phyloP scores from a whole-genome alignment of 2,113 vertebrate genomes.

The Grantiella picta region DNA sequence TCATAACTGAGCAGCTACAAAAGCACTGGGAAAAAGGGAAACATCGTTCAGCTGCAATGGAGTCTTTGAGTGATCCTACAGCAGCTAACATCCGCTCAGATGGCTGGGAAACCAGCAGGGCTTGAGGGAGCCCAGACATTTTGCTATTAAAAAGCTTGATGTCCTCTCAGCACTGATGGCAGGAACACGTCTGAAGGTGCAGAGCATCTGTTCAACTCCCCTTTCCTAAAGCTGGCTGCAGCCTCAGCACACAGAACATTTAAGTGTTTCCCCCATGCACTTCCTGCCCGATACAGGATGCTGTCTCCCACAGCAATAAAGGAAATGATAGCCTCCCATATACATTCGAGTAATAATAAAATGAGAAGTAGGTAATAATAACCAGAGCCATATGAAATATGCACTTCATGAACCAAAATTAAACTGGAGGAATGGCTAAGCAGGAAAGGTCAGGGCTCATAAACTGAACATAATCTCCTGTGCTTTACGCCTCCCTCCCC shows the following conservation, averaged over 20 bases:
- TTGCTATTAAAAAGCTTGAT: not conserved
- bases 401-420: slow-evolving; percentile 65
- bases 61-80: not conserved
- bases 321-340: slow-evolving; percentile 57
- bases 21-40: not conserved
- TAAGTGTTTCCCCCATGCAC: not conserved
- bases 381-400: slow-evolving; percentile 68
- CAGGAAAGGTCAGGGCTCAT: slow-evolving; percentile 71
- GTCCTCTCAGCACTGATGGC: not conserved
- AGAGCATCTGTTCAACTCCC: not conserved
- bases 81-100: slow-evolving; percentile 1
- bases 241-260: not conserved
- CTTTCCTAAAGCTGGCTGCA: not conserved
- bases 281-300: slow-evolving; percentile 58
- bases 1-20: not conserved
- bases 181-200: not conserved
- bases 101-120: not conserved
- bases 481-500: slow-evolving; percentile 49
- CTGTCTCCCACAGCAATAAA: slow-evolving; percentile 56
- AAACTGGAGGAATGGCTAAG: slow-evolving; percentile 67
- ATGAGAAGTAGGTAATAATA: slow-evolving; percentile 66
- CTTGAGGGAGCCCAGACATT: not conserved
- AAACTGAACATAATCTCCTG: slow-evolving; percentile 73
- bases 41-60: not conserved
- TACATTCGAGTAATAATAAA: slow-evolving; percentile 64